Evolutionary conservation across 2,797 vertebrate species (phyloP), one percentile per base, ranked within the genome.

Genomic region (Phoeniculus purpureus): DNA sequence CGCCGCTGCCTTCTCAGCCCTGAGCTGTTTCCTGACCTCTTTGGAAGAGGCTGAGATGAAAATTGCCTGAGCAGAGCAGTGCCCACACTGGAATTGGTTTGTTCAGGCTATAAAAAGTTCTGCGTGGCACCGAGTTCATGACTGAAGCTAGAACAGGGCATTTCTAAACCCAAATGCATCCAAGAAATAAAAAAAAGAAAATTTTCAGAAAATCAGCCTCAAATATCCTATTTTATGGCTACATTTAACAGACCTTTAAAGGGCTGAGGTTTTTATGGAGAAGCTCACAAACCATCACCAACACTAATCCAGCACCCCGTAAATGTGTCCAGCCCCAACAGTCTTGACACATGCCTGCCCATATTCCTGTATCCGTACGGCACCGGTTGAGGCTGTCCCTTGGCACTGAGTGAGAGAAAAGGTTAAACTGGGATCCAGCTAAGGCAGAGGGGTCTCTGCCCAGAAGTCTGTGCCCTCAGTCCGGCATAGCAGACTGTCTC

Each of bases 341-440:
- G 52, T 3, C 27, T 5, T 65, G 8, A 3, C 3, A 1, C 0
- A 29, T 10, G n/a, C 66, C 85, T 62, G 62, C n/a, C 25, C 2
- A 0, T 27, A 5, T n/a, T 22, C 21, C 31, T 0, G 3, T 6
- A 21, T 4, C 43, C 12, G 0, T 2, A 15, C 0, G 0, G 80
- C 62, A 32, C 13, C 15, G 2, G 4, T 1, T 1, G 1, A 55
- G 47, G 54, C 54, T 83, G 52, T 10, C 9, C 11, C 32, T 21
- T 3, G 1, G 60, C 29, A 15, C 2, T 0, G 1, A 19, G 3
- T 3, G 31, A 17, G 29, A 16, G 74, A 78, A 92, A 59, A 77
- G 62, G 85, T 79, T 81, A 75, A 79, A 27, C 0, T 0, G 34
- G 32, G 10, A 12, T 19, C 64, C 3, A 6, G 37, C 71, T 43